These are phyloP conservation scores for Alcedo atthis DNA, from an alignment of 2,797 vertebrate species.

Conservation along the genomic window DNA sequence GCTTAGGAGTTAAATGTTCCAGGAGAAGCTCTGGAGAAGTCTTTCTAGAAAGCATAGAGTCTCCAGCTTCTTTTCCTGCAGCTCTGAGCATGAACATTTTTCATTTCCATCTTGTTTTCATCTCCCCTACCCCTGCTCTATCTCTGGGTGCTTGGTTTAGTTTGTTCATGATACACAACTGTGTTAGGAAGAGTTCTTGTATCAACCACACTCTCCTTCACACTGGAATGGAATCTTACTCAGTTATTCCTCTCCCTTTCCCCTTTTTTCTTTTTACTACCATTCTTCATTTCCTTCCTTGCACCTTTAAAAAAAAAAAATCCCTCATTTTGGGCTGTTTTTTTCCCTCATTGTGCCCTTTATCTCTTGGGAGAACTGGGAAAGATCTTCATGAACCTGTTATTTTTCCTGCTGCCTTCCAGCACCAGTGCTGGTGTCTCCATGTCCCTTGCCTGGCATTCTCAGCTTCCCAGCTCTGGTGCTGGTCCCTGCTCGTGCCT, in stretches of 20 bases:
- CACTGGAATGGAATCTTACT: not conserved
- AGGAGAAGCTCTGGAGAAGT: not conserved
- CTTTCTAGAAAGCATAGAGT: not conserved
- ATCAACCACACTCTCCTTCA: not conserved
- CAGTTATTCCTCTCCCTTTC: not conserved
- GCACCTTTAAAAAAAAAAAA: not conserved
- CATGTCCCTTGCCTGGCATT: not conserved
- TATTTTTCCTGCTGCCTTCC: not conserved
- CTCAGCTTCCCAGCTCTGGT: not conserved
- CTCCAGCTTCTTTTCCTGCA: not conserved
- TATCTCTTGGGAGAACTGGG: not conserved
- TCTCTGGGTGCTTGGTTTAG: not conserved
- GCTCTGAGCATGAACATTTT: not conserved
- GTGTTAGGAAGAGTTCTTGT: not conserved
- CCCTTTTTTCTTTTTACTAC: not conserved
- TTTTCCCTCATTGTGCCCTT: not conserved
- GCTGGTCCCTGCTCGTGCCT: not conserved
- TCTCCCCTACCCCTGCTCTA: not conserved
- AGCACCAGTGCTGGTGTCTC: not conserved
- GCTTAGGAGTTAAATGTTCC: not conserved
- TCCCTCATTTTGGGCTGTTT: not conserved
- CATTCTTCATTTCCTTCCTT: not conserved
- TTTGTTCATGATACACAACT: not conserved
- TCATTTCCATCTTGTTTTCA: not conserved
- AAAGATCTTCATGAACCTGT: not conserved